A percentile compares a stretch with the other conserved stretches of the same genome.
phyloP scores from a whole-genome alignment of 1,140 invertebrate genomes.

The Drosophila sucinea region DNA sequence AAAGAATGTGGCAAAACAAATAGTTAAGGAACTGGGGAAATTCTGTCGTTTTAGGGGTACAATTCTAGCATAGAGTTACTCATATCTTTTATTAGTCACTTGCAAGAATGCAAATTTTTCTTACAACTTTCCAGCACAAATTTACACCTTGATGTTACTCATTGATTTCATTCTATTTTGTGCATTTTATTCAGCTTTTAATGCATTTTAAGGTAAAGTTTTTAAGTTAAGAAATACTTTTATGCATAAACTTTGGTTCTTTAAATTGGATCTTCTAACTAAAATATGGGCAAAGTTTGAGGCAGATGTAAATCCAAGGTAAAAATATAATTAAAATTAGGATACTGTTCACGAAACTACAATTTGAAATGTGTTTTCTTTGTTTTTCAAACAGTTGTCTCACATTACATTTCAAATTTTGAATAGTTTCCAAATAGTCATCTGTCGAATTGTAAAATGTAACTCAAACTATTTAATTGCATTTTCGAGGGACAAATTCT shows the following conservation, averaged over 20 bases:
- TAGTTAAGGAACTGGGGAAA: background rate
- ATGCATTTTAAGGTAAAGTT: no score
- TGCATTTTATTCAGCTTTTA: no score
- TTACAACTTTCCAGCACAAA: background rate
- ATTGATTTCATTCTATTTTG: no score
- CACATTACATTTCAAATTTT: background rate
- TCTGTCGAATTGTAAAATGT: conserved; percentile 18
- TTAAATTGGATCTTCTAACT: no score
- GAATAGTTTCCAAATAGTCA: background rate
- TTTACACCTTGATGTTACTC: background rate
- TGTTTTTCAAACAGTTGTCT: conserved; percentile 5
- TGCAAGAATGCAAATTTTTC: background rate
- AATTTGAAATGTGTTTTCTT: background rate
- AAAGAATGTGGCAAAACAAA: conserved; percentile 9
- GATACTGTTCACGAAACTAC: background rate
- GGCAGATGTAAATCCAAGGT: no score
- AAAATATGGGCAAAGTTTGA: no score
- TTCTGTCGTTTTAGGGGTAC: background rate
- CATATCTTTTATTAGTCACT: conserved; percentile 7
- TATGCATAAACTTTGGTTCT: no score
- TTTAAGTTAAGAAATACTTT: no score
- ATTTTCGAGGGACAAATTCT: conserved; percentile 24
- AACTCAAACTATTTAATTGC: conserved; percentile 16
- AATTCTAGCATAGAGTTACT: conserved; percentile 1
- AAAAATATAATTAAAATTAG: background rate